phyloP scores from a whole-genome alignment of 92 coral and sea anemone species.

The Heteractis magnifica region DNA sequence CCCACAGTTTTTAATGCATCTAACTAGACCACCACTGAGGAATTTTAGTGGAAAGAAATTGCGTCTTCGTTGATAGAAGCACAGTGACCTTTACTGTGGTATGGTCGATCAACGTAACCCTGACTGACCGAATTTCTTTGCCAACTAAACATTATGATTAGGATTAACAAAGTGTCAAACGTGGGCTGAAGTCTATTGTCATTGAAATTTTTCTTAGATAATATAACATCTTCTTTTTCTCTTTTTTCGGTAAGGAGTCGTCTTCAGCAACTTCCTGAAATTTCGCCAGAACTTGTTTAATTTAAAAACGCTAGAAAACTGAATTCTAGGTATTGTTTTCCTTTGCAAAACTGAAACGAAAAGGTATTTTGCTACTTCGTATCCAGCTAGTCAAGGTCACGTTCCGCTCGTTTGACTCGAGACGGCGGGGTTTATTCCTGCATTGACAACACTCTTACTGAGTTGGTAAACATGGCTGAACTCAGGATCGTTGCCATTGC shows the following conservation, averaged over 20 bases:
- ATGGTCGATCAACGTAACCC: not conserved
- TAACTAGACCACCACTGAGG: not conserved
- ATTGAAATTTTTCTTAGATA: not conserved
- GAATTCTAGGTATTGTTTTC: not conserved
- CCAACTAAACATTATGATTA: not conserved
- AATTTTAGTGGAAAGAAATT: not conserved
- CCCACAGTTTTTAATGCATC: not conserved
- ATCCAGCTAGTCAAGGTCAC: not conserved
- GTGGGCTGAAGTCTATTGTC: not conserved
- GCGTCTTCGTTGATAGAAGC: not conserved
- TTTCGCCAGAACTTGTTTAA: not conserved
- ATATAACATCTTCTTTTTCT: not conserved
- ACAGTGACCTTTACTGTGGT: not conserved
- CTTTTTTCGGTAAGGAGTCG: not conserved
- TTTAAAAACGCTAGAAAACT: not conserved
- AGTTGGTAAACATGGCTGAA: not conserved
- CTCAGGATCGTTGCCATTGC: not conserved
- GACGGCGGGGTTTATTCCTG: not conserved
- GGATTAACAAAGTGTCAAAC: slow-evolving; percentile 5
- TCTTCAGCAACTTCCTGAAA: slow-evolving; percentile 2
- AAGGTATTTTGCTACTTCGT: not conserved
- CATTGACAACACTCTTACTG: not conserved
- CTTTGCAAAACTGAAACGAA: not conserved
- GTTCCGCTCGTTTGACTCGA: not conserved
- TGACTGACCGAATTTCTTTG: not conserved